Evolutionary conservation across 2,113 vertebrate genomes (phyloP).

Genomic region (Egretta garzetta): DNA sequence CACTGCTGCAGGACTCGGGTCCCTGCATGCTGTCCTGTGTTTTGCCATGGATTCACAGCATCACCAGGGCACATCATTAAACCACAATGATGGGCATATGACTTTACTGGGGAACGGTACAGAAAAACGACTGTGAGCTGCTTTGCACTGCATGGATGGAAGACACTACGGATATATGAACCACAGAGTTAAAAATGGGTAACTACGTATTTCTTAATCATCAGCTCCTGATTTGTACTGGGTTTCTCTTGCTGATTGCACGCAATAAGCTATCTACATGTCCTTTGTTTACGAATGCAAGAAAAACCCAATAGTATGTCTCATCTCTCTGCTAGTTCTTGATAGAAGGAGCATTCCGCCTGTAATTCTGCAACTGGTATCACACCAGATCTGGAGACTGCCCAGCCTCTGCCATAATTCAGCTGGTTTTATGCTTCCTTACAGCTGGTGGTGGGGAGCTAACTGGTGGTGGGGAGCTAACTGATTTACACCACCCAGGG

Average conservation of each 20-base stretch:
- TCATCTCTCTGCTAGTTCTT: background rate
- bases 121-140: background rate
- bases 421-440: background rate
- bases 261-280: accelerated
- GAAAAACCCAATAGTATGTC: background rate
- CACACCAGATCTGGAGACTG: background rate
- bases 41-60: background rate
- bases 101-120: background rate
- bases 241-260: background rate
- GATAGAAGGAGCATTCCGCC: background rate
- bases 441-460: background rate
- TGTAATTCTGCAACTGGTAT: background rate
- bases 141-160: background rate
- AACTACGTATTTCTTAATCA: background rate
- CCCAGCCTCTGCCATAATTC: background rate
- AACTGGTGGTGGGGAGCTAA: background rate
- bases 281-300: background rate
- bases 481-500: background rate
- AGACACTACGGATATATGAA: accelerated
- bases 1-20: accelerated
- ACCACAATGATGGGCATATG: background rate
- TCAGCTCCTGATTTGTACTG: background rate
- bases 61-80: background rate
- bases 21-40: background rate
- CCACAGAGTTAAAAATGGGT: background rate